Evolutionary conservation across 2,888 invertebrate species (phyloP).

Genomic region (Drosophila peninsularis): DNA sequence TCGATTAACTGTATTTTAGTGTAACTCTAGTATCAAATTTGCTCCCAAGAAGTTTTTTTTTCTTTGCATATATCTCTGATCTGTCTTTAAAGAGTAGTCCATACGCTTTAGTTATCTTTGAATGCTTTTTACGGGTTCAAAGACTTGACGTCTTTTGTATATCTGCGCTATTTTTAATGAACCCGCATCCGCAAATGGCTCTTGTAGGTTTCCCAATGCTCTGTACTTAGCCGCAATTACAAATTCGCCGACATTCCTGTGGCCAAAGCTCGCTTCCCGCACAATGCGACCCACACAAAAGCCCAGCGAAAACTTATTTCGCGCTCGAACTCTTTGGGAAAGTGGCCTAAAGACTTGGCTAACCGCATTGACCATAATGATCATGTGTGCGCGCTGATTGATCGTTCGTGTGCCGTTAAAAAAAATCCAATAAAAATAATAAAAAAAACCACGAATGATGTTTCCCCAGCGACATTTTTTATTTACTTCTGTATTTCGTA

Average conservation of each 20-base stretch:
- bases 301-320: constrained; percentile 41
- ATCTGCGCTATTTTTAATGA: constrained; percentile 43
- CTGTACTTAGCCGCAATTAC: constrained; percentile 46
- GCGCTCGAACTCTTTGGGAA: constrained; percentile 37
- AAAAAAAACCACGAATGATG: constrained; percentile 19
- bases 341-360: constrained; percentile 60
- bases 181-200: constrained; percentile 47
- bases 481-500: constrained; percentile 34
- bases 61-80: not conserved
- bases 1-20: not conserved
- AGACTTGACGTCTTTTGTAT: constrained; percentile 26
- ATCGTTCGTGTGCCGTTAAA: constrained; percentile 63
- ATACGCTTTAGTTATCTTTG: not conserved
- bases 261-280: constrained; percentile 18
- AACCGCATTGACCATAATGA: constrained; percentile 47
- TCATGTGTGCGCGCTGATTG: constrained; percentile 56
- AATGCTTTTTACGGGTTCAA: constrained; percentile 39
- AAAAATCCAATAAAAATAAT: not conserved
- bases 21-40: too few relatives aligned
- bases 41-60: too few relatives aligned
- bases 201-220: constrained; percentile 14
- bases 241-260: constrained; percentile 67
- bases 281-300: constrained; percentile 37
- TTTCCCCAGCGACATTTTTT: constrained; percentile 47
- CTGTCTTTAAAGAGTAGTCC: not conserved